Base-by-base conservation (phyloP, 2,113 vertebrate species). In the Limnothrissa miodon region DNA sequence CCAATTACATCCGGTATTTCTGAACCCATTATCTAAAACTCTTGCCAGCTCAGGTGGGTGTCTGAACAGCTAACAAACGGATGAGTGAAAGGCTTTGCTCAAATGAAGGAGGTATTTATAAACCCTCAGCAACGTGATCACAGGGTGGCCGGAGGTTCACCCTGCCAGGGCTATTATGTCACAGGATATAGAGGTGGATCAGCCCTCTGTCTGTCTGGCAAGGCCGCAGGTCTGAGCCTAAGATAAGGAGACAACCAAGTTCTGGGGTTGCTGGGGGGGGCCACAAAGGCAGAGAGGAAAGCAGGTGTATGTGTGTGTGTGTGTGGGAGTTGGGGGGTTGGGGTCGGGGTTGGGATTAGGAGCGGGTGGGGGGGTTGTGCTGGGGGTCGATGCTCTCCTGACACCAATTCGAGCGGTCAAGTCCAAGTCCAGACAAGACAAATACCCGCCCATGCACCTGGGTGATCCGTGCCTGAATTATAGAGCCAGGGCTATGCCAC, bases 141-240 rank as follows among this genome's bases (percentile, higher is more conserved):
- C 80, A 81, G 84, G 82, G 87, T 48, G 78, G 82, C 84, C 56
- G 87, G 83, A 82, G 83, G 29, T 87, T 87, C 87, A 89, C 87
- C 88, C 89, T 89, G 91, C 90, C 88, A 89, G 86, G 89, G 84
- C 83, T 90, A 92, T 94, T 92, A 94, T 90, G 90, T 93, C 92
- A 93, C 90, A 93, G 93, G 91, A 91, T 93, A 90, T 91, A 88
- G 85, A 85, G 91, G 62, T 74, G 53, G 90, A 92, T 93, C 91
- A 93, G 90, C 83, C 66, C 88, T 89, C 83, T 88, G 84, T 85
- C 87, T 83, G 85, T 93, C 91, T 92, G 88, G 90, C 85, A 25
- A 87, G 87, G 62, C 29, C 36, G 45, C 45, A 1, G 7, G 74
- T 80, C 87, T 82, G 89, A 90, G 82, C 82, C n/a, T 13, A 25